phyloP scores from a whole-genome alignment of 2,888 invertebrate species.

The Trachelus troglodyta region DNA sequence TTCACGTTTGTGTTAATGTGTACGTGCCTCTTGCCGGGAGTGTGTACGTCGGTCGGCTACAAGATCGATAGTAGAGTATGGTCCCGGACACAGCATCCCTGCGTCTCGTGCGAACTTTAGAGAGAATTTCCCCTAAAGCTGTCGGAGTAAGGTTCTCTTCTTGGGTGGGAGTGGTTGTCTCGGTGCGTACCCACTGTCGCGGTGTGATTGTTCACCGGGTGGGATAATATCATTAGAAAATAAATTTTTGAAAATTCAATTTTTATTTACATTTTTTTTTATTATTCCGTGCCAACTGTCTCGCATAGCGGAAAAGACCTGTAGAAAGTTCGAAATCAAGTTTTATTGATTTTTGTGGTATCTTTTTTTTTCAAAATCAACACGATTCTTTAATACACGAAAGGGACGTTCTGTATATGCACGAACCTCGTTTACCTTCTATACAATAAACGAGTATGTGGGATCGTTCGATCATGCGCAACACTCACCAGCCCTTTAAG shows the following conservation, averaged over 20 bases:
- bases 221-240: background rate
- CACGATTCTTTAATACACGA: background rate
- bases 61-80: slow-evolving; percentile 60
- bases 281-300: background rate
- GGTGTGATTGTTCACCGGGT: background rate
- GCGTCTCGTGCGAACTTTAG: slow-evolving; percentile 27
- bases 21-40: slow-evolving; percentile 17
- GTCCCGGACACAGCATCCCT: slow-evolving; percentile 59
- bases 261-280: background rate
- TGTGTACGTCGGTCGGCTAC: slow-evolving; percentile 40
- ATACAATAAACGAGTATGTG: background rate
- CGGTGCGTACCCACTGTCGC: background rate
- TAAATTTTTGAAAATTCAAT: background rate
- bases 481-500: background rate
- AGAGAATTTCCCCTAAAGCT: background rate
- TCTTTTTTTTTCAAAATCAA: background rate
- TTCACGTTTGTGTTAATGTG: slow-evolving; percentile 40
- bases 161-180: slow-evolving; percentile 1
- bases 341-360: background rate
- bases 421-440: background rate
- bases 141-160: background rate
- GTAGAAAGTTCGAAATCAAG: background rate
- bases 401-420: background rate
- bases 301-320: background rate
- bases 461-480: slow-evolving; percentile 8